Percentiles rank a stretch among this genome's conserved stretches.
These are phyloP conservation scores for Meta bourneti DNA, from an alignment of 2,888 invertebrate species.

Conservation along the genomic window DNA sequence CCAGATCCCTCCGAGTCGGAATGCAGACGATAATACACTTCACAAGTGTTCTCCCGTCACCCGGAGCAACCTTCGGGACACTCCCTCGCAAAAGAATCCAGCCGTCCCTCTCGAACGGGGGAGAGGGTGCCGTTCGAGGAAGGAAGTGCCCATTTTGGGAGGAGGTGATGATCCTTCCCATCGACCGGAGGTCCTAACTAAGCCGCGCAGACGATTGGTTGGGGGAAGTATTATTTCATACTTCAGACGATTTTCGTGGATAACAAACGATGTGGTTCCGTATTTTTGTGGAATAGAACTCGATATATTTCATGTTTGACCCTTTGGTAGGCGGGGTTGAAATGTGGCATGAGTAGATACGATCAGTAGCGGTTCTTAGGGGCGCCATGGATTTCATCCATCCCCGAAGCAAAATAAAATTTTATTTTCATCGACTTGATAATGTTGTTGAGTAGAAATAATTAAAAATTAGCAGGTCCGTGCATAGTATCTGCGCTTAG, in stretches of 20 bases:
- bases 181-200: neutral
- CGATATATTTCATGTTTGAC: neutral
- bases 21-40: neutral
- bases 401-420: neutral
- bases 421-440: too few species aligned
- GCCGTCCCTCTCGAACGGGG: constrained; percentile 5
- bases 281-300: neutral
- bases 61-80: constrained; percentile 17
- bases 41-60: neutral
- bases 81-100: constrained; percentile 24
- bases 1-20: too few species aligned
- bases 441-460: too few species aligned
- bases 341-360: neutral
- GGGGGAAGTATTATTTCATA: neutral
- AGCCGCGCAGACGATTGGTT: neutral
- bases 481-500: too few species aligned
- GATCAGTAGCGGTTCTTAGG: neutral
- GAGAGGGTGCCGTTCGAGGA: neutral
- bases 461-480: too few species aligned
- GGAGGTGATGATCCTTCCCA: neutral
- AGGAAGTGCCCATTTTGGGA: neutral
- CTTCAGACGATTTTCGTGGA: neutral
- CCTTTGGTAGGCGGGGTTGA: neutral
- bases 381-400: neutral
- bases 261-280: neutral